Percentiles rank a stretch among this genome's conserved stretches.
These are phyloP conservation scores for Toxotes lorentzi DNA, from an alignment of 2,797 vertebrate species.

Conservation along the genomic window DNA sequence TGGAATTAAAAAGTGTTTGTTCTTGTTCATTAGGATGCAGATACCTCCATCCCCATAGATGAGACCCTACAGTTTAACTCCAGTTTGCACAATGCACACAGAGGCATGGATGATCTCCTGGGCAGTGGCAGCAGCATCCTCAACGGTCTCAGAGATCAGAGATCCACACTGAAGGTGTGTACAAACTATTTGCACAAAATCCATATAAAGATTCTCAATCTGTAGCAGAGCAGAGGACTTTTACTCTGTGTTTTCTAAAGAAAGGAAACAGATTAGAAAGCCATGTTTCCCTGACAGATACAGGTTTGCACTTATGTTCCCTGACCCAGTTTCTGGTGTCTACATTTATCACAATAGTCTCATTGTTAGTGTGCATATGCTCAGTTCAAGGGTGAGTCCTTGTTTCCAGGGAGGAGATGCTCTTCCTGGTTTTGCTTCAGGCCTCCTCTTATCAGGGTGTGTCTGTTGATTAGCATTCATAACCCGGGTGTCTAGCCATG, in stretches of 20 bases:
- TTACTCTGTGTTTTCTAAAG: not conserved
- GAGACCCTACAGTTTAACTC: slow-evolving; percentile 95
- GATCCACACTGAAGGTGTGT: slow-evolving; percentile 93
- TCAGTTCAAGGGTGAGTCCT: slow-evolving; percentile 62
- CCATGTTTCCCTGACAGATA: not conserved
- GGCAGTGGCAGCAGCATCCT: slow-evolving; percentile 94
- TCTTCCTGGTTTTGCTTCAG: slow-evolving; percentile 81
- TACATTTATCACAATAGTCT: slow-evolving; percentile 55
- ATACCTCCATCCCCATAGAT: slow-evolving; percentile 97
- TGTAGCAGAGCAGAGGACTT: not conserved
- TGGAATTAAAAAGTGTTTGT: slow-evolving; percentile 12
- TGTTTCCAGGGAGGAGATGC: slow-evolving; percentile 82
- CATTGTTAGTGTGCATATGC: slow-evolving; percentile 60
- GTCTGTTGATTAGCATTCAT: slow-evolving; percentile 69
- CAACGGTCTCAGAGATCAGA: slow-evolving; percentile 93
- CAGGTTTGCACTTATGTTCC: slow-evolving; percentile 1
- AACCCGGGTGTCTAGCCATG: slow-evolving; percentile 69
- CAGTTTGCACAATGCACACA: slow-evolving; percentile 92
- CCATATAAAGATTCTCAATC: not conserved
- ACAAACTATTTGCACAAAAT: not conserved
- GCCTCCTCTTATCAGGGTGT: slow-evolving; percentile 85
- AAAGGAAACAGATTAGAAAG: not conserved
- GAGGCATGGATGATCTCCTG: slow-evolving; percentile 95
- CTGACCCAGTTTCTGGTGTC: slow-evolving; percentile 40
- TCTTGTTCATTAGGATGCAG: slow-evolving; percentile 90